Evolutionary conservation across 1,140 invertebrate species (phyloP), one percentile per base, ranked within the genome.

Genomic region (Aphaenogaster ashmeadi): DNA sequence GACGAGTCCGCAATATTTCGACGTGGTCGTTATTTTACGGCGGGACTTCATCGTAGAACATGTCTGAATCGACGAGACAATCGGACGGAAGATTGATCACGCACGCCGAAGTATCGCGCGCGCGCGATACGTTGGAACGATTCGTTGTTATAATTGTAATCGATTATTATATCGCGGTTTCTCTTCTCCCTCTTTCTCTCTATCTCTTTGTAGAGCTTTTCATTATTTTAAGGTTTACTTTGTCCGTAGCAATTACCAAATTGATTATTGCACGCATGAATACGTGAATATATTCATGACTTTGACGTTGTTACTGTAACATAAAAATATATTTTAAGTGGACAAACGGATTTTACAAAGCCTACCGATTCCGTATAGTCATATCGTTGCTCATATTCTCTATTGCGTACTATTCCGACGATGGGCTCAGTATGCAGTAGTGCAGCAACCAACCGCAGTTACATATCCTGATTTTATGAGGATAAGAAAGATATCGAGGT

Each of bases 401-500:
- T 41, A 41, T 69, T 13, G 33, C 64, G 52, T 38, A 71, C 52
- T 11, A 81, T 41, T 52, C 18, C n/a, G 78, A 67, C 21, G 64
- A 69, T 71, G 78, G n/a, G 7, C 47, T 69, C 36, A 13, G 21
- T 41, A n/a, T 4, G 18, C 15, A 47, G 15, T 64, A 44, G 56
- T 60, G 27, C 44, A 15, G 15, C 78, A 80, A 33, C 47, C 67
- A 69, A 58, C 33, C 62, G 13, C 47, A 36, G 18, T 66, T 33
- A 44, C 74, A 41, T 62, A 52, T 69, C 66, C 50, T 38, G 77
- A 87, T 87, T 81, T 87, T 52, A 33, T 9, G 6, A 58, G 69
- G 86, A 87, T 83, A 83, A 83, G 54, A 72, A 56, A 83, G 56
- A 83, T 60, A 87, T 87, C 56, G 78, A 60, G 54, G 36, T 50